Evolutionary conservation across 2,113 vertebrate genomes (phyloP).

Genomic region (Synchiropus splendidus): DNA sequence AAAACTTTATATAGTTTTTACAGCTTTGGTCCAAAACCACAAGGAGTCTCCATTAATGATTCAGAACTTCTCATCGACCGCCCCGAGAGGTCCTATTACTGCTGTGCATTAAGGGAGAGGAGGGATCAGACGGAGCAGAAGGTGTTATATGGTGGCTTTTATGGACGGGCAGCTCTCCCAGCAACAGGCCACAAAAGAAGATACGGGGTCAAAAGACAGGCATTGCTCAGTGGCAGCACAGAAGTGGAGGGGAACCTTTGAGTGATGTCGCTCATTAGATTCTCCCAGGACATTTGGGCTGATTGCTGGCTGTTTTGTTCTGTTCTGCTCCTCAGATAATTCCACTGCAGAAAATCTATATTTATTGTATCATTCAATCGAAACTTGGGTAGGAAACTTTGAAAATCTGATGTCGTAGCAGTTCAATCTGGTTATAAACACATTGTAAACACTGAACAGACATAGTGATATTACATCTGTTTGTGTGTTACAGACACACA

Average conservation of each 20-base stretch:
- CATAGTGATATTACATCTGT: too few species aligned
- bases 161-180: conserved; percentile 6
- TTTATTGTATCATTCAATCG: too few species aligned
- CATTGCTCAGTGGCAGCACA: conserved; percentile 6
- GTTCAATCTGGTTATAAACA: too few species aligned
- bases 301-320: background rate
- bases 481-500: too few species aligned
- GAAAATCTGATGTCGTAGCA: too few species aligned
- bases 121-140: conserved; percentile 1
- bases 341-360: too few species aligned
- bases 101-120: conserved; percentile 13
- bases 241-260: conserved; percentile 6
- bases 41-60: conserved; percentile 20
- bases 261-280: conserved; percentile 15
- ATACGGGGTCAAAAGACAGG: conserved; percentile 16
- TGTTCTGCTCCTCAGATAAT: too few species aligned
- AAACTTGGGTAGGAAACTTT: too few species aligned
- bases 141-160: background rate
- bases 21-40: too few species aligned
- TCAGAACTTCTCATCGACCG: conserved; percentile 6
- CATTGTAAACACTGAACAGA: too few species aligned
- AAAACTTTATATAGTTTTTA: conserved; percentile 2
- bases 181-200: conserved; percentile 22
- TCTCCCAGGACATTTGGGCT: background rate
- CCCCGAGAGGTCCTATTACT: conserved; percentile 11